phyloP scores from a whole-genome alignment of 2,888 invertebrate species.

The Colletes collaris region DNA sequence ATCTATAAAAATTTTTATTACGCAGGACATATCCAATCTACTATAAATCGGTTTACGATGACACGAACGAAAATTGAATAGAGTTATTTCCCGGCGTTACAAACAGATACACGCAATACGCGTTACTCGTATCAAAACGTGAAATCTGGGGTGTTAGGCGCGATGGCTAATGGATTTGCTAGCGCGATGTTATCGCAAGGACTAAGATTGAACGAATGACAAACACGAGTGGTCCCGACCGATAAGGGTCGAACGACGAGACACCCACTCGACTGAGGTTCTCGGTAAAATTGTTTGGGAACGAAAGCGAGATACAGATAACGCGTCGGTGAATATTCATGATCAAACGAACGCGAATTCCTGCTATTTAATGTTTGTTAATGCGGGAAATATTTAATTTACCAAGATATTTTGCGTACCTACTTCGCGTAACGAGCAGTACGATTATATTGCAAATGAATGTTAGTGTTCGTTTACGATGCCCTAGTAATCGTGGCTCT shows the following conservation, averaged over 20 bases:
- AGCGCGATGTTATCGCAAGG: conserved; percentile 50
- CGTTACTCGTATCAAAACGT: conserved; percentile 33
- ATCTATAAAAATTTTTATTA: neutral
- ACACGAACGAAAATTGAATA: neutral
- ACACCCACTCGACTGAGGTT: neutral
- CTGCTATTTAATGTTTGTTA: conserved; percentile 16
- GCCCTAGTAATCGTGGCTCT: neutral
- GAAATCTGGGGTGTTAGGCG: conserved; percentile 14
- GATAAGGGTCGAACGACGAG: conserved; percentile 51
- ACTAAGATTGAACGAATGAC: conserved; percentile 46
- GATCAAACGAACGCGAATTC: conserved; percentile 38
- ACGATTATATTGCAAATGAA: conserved; percentile 28
- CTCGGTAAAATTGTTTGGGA: conserved; percentile 39
- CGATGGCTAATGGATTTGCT: conserved; percentile 46
- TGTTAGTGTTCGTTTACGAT: neutral
- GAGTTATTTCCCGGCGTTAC: neutral
- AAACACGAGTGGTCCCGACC: conserved; percentile 40
- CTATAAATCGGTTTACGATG: neutral
- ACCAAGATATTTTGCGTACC: conserved; percentile 4
- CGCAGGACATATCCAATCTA: neutral
- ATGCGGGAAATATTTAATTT: conserved; percentile 27
- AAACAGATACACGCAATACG: conserved; percentile 10
- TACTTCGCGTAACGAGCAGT: conserved; percentile 2
- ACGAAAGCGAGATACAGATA: conserved; percentile 27
- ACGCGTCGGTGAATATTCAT: conserved; percentile 26